phyloP scores from a whole-genome alignment of 2,113 vertebrate species.

The Leuciscus idus region DNA sequence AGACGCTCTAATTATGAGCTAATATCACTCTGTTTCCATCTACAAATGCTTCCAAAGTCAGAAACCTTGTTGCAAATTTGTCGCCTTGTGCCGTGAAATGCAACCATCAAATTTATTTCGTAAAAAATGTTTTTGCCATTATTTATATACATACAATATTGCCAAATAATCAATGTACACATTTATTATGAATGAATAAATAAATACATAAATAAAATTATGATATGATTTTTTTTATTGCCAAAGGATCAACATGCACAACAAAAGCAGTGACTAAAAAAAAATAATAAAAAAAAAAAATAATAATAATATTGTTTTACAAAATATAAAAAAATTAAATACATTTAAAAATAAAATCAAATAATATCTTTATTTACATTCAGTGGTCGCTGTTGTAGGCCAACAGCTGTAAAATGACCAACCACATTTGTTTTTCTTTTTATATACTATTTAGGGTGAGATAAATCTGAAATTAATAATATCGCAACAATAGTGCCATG shows the following conservation, averaged over 20 bases:
- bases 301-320: neutral
- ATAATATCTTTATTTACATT: neutral
- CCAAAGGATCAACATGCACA: neutral
- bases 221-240: neutral
- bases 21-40: conserved; percentile 28
- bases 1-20: conserved; percentile 18
- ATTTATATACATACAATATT: neutral
- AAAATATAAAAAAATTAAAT: neutral
- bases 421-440: neutral
- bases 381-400: neutral
- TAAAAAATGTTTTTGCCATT: neutral
- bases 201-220: neutral
- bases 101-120: neutral
- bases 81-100: conserved; percentile 4
- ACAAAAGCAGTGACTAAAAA: neutral
- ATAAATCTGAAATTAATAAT: neutral
- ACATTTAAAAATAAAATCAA: neutral
- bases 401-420: neutral
- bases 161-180: neutral
- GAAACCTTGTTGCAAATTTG: neutral
- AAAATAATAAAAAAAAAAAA: neutral
- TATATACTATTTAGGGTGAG: neutral
- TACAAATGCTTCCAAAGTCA: conserved; percentile 13
- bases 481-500: neutral
- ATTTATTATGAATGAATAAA: neutral